Evolutionary conservation across 2,113 vertebrate genomes (phyloP).

Genomic region (Paradisaea rubra): DNA sequence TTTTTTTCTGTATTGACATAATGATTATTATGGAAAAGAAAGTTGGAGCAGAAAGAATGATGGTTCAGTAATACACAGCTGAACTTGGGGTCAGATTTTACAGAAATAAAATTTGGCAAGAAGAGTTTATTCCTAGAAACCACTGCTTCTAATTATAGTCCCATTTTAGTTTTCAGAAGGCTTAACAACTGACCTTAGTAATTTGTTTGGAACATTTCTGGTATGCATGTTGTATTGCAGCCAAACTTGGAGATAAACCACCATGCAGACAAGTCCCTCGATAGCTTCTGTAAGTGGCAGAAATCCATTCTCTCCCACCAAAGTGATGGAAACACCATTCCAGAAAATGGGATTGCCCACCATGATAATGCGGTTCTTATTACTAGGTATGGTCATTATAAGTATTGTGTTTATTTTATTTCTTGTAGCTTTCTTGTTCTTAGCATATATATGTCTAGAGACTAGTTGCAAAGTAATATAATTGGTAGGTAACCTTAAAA

Average conservation of each 20-base stretch:
- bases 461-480: slow-evolving; percentile 1
- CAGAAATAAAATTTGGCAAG: slow-evolving; percentile 73
- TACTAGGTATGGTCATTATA: slow-evolving; percentile 88
- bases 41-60: slow-evolving; percentile 60
- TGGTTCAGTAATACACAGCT: slow-evolving; percentile 66
- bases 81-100: slow-evolving; percentile 71
- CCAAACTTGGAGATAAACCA: slow-evolving; percentile 99
- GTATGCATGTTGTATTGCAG: slow-evolving; percentile 85
- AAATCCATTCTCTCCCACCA: slow-evolving; percentile 97
- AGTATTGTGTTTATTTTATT: slow-evolving; percentile 72
- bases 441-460: not conserved
- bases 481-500: not conserved
- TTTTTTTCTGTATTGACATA: slow-evolving; percentile 53
- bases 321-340: slow-evolving; percentile 96
- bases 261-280: slow-evolving; percentile 98
- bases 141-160: slow-evolving; percentile 79
- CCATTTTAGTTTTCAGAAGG: slow-evolving; percentile 78
- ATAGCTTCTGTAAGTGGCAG: slow-evolving; percentile 99
- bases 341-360: slow-evolving; percentile 97
- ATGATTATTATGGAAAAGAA: slow-evolving; percentile 24
- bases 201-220: slow-evolving; percentile 83
- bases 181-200: slow-evolving; percentile 81
- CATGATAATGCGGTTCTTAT: slow-evolving; percentile 99
- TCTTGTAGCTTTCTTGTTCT: slow-evolving; percentile 59
- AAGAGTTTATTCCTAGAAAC: slow-evolving; percentile 76